Conservation (phyloP, 30 jellyfish, hydroid and myxozoan species). For the Clytia hemisphaerica region DNA sequence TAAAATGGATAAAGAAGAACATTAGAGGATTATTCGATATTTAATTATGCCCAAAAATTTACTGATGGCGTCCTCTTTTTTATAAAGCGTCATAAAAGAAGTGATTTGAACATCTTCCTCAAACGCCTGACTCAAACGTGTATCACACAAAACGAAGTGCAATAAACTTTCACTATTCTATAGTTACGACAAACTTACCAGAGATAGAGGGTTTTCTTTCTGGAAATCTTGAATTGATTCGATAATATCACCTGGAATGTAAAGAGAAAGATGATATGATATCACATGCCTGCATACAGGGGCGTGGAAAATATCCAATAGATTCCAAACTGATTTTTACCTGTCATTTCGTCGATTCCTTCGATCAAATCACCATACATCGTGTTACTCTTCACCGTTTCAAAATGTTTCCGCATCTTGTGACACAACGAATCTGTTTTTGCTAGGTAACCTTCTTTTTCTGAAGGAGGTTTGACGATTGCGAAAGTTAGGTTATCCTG, state of each 20-base stretch:
- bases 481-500: no score
- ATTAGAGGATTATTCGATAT: background rate
- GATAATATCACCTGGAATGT: conserved; percentile 57
- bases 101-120: no score
- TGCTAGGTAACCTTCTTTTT: background rate
- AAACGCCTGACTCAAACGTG: no score
- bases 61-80: background rate
- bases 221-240: conserved; percentile 48
- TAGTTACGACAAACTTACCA: no score
- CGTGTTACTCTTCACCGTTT: background rate
- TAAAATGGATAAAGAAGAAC: background rate
- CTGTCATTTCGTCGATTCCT: conserved; percentile 62
- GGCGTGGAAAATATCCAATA: background rate
- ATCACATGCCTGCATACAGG: background rate
- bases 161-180: no score
- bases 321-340: conserved; percentile 13
- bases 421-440: background rate
- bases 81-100: no score
- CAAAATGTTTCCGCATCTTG: conserved; percentile 8
- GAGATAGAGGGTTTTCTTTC: conserved; percentile 16
- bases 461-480: background rate
- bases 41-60: background rate
- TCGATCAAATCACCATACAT: conserved; percentile 13
- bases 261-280: background rate
- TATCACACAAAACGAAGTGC: no score